Evolutionary conservation across 2,797 vertebrate species (phyloP).

Genomic region (Lagocephalus sceleratus): DNA sequence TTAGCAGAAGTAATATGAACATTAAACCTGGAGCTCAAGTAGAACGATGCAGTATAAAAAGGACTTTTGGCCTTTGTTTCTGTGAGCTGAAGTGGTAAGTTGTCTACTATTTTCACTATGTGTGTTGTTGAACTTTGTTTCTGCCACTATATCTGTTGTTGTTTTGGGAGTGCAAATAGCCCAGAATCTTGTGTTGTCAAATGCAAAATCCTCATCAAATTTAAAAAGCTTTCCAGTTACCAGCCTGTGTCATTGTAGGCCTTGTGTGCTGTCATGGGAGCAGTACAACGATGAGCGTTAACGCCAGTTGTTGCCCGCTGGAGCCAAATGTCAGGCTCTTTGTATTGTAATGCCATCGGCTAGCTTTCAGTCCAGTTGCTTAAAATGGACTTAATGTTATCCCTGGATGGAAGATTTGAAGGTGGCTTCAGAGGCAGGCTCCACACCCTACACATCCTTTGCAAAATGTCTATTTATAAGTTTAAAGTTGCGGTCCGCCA

Average conservation of each 20-base stretch:
- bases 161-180: too few species aligned
- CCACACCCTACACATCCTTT: constrained; percentile 26
- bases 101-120: too few species aligned
- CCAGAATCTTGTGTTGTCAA: too few species aligned
- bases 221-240: not conserved
- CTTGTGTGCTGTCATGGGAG: too few species aligned
- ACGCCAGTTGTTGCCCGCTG: constrained; percentile 12
- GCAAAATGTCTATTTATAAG: constrained; percentile 31
- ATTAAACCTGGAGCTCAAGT: too few species aligned
- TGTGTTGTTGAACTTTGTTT: too few species aligned
- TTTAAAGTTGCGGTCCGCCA: constrained; percentile 42
- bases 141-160: too few species aligned
- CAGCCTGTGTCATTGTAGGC: not conserved
- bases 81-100: too few species aligned
- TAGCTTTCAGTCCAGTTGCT: constrained; percentile 22
- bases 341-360: constrained; percentile 19
- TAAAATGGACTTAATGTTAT: constrained; percentile 22
- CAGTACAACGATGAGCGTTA: not conserved
- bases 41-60: too few species aligned
- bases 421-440: constrained; percentile 16
- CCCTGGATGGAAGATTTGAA: constrained; percentile 10
- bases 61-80: too few species aligned
- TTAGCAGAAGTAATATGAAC: too few species aligned
- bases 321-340: constrained; percentile 26
- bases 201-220: too few species aligned